Evolutionary conservation across 2,888 invertebrate genomes (phyloP).

Genomic region (Fissipunctia ypsillon): DNA sequence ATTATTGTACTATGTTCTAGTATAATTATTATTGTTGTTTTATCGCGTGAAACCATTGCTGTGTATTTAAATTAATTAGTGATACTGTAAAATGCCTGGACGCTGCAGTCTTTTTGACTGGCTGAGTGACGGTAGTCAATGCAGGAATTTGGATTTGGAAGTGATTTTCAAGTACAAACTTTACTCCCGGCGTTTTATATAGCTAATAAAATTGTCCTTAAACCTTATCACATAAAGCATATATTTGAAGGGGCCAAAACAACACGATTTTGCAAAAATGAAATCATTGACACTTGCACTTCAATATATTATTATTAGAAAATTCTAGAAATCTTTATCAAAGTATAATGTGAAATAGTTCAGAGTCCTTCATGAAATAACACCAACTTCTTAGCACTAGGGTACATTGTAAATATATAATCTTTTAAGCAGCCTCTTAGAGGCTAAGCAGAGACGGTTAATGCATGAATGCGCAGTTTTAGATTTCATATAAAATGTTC

Average conservation of each 20-base stretch:
- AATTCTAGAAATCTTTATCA: conserved; percentile 24
- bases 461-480: conserved; percentile 83
- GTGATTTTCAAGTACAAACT: conserved; percentile 59
- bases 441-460: conserved; percentile 79
- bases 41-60: conserved; percentile 39
- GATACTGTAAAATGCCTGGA: conserved; percentile 41
- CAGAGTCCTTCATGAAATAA: conserved; percentile 69
- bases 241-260: conserved; percentile 65
- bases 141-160: conserved; percentile 49
- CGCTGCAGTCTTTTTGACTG: conserved; percentile 43
- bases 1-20: conserved; percentile 57
- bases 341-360: conserved; percentile 34
- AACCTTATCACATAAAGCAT: conserved; percentile 30
- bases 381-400: conserved; percentile 65
- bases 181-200: conserved; percentile 38
- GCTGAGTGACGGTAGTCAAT: conserved; percentile 7
- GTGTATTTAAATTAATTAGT: conserved; percentile 31
- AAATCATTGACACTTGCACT: conserved; percentile 52
- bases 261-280: conserved; percentile 36
- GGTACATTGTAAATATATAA: conserved; percentile 79
- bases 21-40: conserved; percentile 55
- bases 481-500: conserved; percentile 66
- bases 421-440: conserved; percentile 83
- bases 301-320: conserved; percentile 45
- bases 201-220: conserved; percentile 31